Evolutionary conservation across 2,888 invertebrate genomes (phyloP).

Genomic region (Drosophila sordidula): DNA sequence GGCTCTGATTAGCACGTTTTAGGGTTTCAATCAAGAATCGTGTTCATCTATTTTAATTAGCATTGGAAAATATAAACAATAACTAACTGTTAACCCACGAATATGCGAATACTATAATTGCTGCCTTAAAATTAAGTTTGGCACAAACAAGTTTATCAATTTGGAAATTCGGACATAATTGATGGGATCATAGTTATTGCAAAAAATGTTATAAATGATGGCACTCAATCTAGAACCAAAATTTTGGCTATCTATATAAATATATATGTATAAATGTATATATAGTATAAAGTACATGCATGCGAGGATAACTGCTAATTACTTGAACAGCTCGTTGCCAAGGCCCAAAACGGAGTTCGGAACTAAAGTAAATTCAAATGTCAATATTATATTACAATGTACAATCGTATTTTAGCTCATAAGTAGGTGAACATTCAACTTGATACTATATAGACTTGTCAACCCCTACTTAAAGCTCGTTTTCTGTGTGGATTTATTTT

Average conservation of each 20-base stretch:
- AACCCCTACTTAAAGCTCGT: constrained; percentile 18
- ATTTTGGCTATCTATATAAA: constrained; percentile 5
- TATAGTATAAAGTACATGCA: background rate
- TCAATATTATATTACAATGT: constrained; percentile 6
- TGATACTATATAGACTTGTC: constrained; percentile 23
- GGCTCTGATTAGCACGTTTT: constrained; percentile 39
- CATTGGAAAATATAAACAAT: constrained; percentile 8
- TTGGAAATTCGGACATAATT: constrained; percentile 30
- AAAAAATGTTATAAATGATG: constrained; percentile 25
- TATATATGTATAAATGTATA: background rate
- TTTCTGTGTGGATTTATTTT: background rate
- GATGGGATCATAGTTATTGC: constrained; percentile 20
- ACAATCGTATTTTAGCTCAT: constrained; percentile 7
- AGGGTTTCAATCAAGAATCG: constrained; percentile 23
- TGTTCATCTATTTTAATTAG: constrained; percentile 28
- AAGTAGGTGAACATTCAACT: constrained; percentile 18
- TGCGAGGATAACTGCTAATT: constrained; percentile 17
- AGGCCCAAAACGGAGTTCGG: constrained; percentile 9
- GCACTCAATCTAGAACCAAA: constrained; percentile 9
- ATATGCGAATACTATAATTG: background rate
- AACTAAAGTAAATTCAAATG: constrained; percentile 1
- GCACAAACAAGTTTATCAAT: constrained; percentile 11
- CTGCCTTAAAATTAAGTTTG: constrained; percentile 1
- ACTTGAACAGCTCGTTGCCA: background rate
- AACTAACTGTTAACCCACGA: constrained; percentile 21